Evolutionary conservation across 64 coral and sea anemone genomes (phyloP).

Genomic region (Pocillopora verrucosa): DNA sequence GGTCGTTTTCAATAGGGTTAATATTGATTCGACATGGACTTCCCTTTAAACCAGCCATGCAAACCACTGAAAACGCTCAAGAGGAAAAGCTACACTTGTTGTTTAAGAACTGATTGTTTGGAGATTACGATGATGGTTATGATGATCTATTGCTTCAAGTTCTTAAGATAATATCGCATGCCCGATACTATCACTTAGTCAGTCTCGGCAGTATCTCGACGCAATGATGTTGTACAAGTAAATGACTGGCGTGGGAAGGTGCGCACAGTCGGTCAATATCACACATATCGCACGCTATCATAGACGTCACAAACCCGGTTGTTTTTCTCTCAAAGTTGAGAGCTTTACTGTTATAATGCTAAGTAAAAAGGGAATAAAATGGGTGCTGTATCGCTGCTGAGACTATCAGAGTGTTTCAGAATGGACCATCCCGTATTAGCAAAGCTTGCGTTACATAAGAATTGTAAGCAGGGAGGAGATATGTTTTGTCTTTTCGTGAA

Average conservation of each 20-base stretch:
- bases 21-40: slow-evolving; percentile 53
- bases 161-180: slow-evolving; percentile 34
- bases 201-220: slow-evolving; percentile 12
- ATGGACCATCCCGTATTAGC: background rate
- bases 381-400: background rate
- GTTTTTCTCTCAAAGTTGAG: slow-evolving; percentile 53
- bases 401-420: background rate
- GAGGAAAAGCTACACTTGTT: slow-evolving; percentile 20
- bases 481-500: background rate
- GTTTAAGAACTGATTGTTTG: slow-evolving; percentile 47
- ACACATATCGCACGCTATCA: slow-evolving; percentile 41
- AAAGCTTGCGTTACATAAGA: background rate
- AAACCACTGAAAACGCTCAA: background rate
- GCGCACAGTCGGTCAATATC: slow-evolving; percentile 11
- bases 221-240: slow-evolving; percentile 1
- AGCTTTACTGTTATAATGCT: slow-evolving; percentile 16
- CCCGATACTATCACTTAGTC: slow-evolving; percentile 28
- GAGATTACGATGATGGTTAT: slow-evolving; percentile 35
- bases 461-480: background rate
- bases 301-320: slow-evolving; percentile 44
- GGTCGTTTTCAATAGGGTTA: slow-evolving; percentile 25
- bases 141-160: slow-evolving; percentile 44
- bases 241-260: slow-evolving; percentile 43
- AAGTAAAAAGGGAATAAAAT: background rate
- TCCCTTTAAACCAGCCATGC: slow-evolving; percentile 25